These are phyloP conservation scores for Eupithecia tripunctaria DNA, from an alignment of 2,888 invertebrate species.

Conservation along the genomic window DNA sequence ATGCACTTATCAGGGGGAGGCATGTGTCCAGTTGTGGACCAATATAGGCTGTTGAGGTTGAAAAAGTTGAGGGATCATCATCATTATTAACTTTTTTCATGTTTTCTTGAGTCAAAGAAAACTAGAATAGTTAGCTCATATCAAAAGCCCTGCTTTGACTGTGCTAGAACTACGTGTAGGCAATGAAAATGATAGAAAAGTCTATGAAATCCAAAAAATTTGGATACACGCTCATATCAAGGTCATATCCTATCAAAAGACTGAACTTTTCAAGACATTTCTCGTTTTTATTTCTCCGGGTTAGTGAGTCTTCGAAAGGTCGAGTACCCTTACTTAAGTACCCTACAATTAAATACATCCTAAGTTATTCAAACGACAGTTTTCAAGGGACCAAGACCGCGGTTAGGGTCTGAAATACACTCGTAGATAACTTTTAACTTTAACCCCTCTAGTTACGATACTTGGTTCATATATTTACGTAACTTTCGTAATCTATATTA, in stretches of 20 bases:
- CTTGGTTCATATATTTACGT: constrained; percentile 1
- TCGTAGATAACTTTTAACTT: constrained; percentile 34
- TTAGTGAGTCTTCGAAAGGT: neutral
- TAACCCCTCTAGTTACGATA: constrained; percentile 26
- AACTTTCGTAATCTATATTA: no score
- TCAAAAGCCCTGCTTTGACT: no score
- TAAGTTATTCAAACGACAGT: constrained; percentile 43
- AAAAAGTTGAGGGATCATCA: no score
- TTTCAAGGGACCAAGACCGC: constrained; percentile 38
- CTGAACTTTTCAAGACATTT: neutral
- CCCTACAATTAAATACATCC: constrained; percentile 28
- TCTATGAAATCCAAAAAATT: neutral
- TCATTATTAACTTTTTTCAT: neutral
- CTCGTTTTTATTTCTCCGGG: neutral
- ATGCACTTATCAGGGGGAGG: no score
- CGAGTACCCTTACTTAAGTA: neutral
- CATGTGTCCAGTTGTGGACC: no score
- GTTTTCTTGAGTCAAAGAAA: neutral
- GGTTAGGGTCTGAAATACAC: constrained; percentile 37
- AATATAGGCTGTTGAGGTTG: no score
- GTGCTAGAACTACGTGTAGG: no score
- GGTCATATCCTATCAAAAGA: neutral
- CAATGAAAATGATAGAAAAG: neutral
- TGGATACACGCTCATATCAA: no score
- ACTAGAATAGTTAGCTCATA: no score